A percentile compares a stretch with the other conserved stretches of the same genome.
Evolutionary conservation across 2,113 vertebrate species (phyloP).

Genomic region (Nannobrachium achirus): DNA sequence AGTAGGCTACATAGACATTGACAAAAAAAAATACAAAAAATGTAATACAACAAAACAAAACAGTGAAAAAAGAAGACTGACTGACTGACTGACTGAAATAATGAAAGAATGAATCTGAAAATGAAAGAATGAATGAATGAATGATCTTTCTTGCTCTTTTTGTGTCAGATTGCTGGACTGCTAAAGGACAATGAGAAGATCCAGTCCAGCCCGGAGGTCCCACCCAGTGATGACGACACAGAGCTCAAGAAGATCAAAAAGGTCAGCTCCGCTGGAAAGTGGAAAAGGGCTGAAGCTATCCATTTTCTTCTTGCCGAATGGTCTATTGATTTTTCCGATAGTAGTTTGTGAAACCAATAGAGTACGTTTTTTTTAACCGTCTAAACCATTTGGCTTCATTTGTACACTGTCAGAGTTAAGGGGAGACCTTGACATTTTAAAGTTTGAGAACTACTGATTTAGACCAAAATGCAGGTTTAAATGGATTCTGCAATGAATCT

Average conservation of each 20-base stretch:
- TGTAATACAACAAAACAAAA: background rate
- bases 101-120: background rate
- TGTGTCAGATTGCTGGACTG: constrained; percentile 85
- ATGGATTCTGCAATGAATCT: too few relatives aligned
- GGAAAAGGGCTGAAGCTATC: too few relatives aligned
- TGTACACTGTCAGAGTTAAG: too few relatives aligned
- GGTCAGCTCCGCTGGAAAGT: constrained; percentile 69
- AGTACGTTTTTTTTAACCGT: too few relatives aligned
- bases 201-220: constrained; percentile 84
- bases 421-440: too few relatives aligned
- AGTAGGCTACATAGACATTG: too few relatives aligned
- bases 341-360: too few relatives aligned
- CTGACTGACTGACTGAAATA: background rate
- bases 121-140: background rate
- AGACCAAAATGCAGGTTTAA: too few relatives aligned
- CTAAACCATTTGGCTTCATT: too few relatives aligned
- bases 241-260: constrained; percentile 99
- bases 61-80: constrained; percentile 15
- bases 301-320: too few relatives aligned
- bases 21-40: background rate
- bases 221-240: constrained; percentile 87
- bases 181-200: constrained; percentile 94
- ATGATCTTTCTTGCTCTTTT: constrained; percentile 2
- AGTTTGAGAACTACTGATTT: too few relatives aligned
- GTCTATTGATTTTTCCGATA: too few relatives aligned